Percentiles rank a stretch among this genome's conserved stretches.
Evolutionary conservation across 2,888 invertebrate genomes (phyloP).

Genomic region (Euclidia mi): DNA sequence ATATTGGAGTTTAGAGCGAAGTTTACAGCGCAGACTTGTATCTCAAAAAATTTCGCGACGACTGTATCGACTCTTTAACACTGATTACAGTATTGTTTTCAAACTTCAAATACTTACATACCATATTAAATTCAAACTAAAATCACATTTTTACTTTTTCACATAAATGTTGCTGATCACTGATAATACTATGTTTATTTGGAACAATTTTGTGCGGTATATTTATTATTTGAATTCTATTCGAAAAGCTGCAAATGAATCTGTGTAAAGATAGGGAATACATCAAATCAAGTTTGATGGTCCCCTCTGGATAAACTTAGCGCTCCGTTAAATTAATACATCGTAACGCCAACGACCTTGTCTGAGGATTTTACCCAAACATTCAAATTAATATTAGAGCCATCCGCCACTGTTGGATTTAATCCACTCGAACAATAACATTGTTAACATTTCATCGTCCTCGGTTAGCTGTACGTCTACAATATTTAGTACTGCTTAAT

Average conservation of each 20-base stretch:
- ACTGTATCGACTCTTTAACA: constrained; percentile 57
- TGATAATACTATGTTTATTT: too few relatives aligned
- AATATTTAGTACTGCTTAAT: constrained; percentile 83
- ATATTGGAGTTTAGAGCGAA: too few relatives aligned
- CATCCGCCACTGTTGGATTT: constrained; percentile 75
- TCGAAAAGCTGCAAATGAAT: too few relatives aligned
- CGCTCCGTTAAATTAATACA: constrained; percentile 75
- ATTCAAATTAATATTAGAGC: constrained; percentile 82
- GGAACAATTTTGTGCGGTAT: too few relatives aligned
- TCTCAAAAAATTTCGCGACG: too few relatives aligned
- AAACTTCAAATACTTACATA: constrained; percentile 57
- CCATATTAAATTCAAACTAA: constrained; percentile 52
- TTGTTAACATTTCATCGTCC: constrained; percentile 85
- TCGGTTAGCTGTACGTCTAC: constrained; percentile 75
- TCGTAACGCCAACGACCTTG: constrained; percentile 69
- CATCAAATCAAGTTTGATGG: too few relatives aligned
- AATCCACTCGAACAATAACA: constrained; percentile 85
- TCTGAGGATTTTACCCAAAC: constrained; percentile 77
- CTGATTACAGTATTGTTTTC: constrained; percentile 67
- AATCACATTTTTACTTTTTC: constrained; percentile 24
- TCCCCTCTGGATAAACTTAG: too few relatives aligned
- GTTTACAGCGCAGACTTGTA: too few relatives aligned
- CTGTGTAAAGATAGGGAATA: too few relatives aligned
- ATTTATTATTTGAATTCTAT: too few relatives aligned
- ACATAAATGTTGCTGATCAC: too few relatives aligned